These are phyloP conservation scores for Metellina segmentata DNA, from an alignment of 2,888 invertebrate genomes.

Conservation along the genomic window DNA sequence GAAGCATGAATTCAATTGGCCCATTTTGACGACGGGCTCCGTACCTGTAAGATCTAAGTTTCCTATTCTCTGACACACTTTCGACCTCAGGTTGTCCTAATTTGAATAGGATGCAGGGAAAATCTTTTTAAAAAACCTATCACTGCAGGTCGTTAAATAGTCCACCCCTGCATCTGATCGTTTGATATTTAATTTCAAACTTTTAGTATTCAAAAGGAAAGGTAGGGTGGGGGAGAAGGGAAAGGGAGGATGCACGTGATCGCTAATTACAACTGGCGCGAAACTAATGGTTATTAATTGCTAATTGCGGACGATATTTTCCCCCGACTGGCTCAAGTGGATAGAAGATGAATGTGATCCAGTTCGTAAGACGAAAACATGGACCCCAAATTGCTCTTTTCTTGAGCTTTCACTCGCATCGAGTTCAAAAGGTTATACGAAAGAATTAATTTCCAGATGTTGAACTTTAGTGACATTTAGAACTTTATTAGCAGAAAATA, in stretches of 20 bases:
- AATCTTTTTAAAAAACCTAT: not conserved
- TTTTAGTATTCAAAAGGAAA: too few relatives aligned
- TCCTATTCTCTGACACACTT: constrained; percentile 60
- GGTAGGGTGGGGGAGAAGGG: not conserved
- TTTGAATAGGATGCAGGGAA: constrained; percentile 49
- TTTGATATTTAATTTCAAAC: too few relatives aligned
- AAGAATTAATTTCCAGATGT: too few relatives aligned
- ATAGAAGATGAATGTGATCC: not conserved
- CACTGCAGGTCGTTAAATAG: not conserved
- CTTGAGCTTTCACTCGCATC: too few relatives aligned
- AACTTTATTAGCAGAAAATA: too few relatives aligned
- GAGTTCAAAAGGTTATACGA: too few relatives aligned
- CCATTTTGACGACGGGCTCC: constrained; percentile 55
- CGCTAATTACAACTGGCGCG: constrained; percentile 3
- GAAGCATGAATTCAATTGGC: constrained; percentile 74
- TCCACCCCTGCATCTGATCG: not conserved
- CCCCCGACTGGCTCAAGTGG: not conserved
- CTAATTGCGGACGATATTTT: not conserved
- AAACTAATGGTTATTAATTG: constrained; percentile 11
- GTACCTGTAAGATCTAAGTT: constrained; percentile 53
- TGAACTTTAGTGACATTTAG: too few relatives aligned
- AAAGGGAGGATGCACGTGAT: not conserved
- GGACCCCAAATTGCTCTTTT: too few relatives aligned
- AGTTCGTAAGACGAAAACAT: too few relatives aligned
- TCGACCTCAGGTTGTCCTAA: constrained; percentile 22